phyloP scores from a whole-genome alignment of 2,113 vertebrate species.

The Orcinus orca region DNA sequence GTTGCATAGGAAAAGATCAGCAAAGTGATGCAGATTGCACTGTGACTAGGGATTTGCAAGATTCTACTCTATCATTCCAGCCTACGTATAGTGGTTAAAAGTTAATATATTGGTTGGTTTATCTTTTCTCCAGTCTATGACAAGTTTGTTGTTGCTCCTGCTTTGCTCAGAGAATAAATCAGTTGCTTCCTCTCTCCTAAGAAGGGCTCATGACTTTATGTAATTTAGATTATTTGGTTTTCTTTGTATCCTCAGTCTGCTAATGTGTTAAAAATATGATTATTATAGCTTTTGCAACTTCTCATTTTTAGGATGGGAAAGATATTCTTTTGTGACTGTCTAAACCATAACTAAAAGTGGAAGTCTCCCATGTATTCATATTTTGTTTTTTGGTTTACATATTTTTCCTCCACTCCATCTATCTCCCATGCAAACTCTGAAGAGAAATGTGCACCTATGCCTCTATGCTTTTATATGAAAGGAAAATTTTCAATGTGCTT shows the following conservation, averaged over 20 bases:
- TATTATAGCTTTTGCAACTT: background rate
- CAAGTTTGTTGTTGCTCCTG: background rate
- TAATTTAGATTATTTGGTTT: background rate
- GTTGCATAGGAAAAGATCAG: background rate
- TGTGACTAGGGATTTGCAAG: background rate
- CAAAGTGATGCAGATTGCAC: background rate
- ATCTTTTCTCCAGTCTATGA: background rate
- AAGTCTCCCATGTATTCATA: background rate
- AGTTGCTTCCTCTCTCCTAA: background rate
- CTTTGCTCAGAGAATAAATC: background rate
- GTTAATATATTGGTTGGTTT: background rate
- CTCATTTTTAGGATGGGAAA: background rate
- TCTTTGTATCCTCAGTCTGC: background rate
- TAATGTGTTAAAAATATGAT: background rate
- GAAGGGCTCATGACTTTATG: background rate
- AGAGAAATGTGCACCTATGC: background rate
- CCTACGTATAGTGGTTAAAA: background rate
- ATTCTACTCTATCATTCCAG: background rate
- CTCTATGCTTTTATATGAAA: background rate
- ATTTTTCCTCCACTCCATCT: background rate
- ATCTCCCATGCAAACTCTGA: background rate
- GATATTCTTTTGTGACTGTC: background rate
- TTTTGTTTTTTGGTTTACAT: background rate
- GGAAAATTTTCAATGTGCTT: background rate
- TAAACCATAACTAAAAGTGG: background rate